Evolutionary conservation across 1,140 invertebrate genomes (phyloP).

Genomic region (Tribolium castaneum): DNA sequence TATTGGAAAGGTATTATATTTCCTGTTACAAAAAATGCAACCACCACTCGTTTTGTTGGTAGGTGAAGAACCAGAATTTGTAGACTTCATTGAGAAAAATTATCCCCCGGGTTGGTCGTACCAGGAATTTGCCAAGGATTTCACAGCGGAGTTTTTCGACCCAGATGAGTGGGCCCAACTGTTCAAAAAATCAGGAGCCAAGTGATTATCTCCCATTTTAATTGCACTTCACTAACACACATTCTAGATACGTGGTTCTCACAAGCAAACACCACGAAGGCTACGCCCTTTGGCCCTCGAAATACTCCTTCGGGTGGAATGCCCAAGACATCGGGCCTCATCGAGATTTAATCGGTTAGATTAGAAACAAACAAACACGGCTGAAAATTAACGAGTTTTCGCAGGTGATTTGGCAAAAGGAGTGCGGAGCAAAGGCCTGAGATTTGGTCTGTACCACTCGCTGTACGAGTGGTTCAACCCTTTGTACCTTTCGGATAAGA

Average conservation of each 20-base stretch:
- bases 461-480: slow-evolving; percentile 94
- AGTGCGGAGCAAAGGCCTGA: slow-evolving; percentile 73
- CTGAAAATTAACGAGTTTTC: neutral
- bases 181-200: slow-evolving; percentile 80
- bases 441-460: slow-evolving; percentile 91
- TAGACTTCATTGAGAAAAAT: slow-evolving; percentile 77
- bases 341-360: slow-evolving; percentile 78
- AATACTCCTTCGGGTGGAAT: slow-evolving; percentile 91
- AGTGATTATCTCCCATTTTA: slow-evolving; percentile 63
- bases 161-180: slow-evolving; percentile 79
- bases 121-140: slow-evolving; percentile 83
- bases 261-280: slow-evolving; percentile 97
- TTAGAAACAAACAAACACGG: too few relatives aligned
- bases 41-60: neutral
- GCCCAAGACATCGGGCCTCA: slow-evolving; percentile 86
- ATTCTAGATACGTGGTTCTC: slow-evolving; percentile 83
- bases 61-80: slow-evolving; percentile 74
- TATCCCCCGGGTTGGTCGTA: slow-evolving; percentile 83
- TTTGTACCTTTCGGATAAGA: slow-evolving; percentile 82
- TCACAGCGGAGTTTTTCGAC: slow-evolving; percentile 84
- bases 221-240: too few relatives aligned
- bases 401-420: slow-evolving; percentile 74
- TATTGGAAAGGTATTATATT: slow-evolving; percentile 75
- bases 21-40: neutral
- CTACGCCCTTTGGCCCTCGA: slow-evolving; percentile 89